Evolutionary conservation across 2,888 invertebrate genomes (phyloP).

Genomic region (Aethes cnicana): DNA sequence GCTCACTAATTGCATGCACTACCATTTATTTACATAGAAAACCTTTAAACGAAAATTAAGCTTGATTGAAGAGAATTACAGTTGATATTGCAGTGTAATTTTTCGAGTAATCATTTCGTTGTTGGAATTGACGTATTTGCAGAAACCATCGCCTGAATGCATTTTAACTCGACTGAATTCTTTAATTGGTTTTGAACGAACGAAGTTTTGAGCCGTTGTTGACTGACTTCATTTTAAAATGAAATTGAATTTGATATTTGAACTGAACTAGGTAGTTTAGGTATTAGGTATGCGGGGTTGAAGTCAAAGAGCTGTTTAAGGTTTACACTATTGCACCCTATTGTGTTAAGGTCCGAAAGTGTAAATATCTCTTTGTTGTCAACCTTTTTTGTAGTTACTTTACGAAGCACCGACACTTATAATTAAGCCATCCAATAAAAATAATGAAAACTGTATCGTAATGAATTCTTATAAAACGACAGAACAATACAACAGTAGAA

Average conservation of each 20-base stretch:
- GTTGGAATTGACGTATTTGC: conserved; percentile 1
- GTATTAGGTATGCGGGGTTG: too few relatives aligned
- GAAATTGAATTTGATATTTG: too few relatives aligned
- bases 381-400: too few relatives aligned
- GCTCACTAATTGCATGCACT: neutral
- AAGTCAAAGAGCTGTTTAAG: too few relatives aligned
- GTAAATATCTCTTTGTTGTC: too few relatives aligned
- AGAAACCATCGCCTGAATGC: conserved; percentile 1
- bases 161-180: conserved; percentile 1
- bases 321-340: too few relatives aligned
- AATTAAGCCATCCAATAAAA: too few relatives aligned
- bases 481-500: conserved; percentile 23
- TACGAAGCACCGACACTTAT: too few relatives aligned
- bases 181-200: neutral
- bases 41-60: neutral
- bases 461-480: conserved; percentile 11
- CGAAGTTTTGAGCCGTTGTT: too few relatives aligned
- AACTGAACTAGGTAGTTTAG: too few relatives aligned
- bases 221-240: too few relatives aligned
- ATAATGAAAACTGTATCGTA: conserved; percentile 4
- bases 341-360: too few relatives aligned
- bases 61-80: neutral
- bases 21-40: neutral
- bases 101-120: neutral
- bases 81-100: neutral